Evolutionary conservation across 1,140 invertebrate genomes (phyloP).

Genomic region (Lordiphosa clarofinis): DNA sequence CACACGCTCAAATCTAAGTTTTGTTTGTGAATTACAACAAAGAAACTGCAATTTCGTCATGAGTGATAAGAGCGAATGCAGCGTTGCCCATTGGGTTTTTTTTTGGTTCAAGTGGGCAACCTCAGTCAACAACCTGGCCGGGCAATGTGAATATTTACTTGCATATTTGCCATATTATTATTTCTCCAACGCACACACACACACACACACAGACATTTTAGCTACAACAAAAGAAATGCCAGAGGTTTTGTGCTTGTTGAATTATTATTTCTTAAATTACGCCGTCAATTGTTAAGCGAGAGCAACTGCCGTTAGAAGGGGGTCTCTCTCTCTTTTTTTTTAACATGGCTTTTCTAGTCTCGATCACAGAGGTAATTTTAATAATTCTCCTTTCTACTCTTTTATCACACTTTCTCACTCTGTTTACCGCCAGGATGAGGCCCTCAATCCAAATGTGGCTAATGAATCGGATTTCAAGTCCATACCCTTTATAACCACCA

Average conservation of each 20-base stretch:
- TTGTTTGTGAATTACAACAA: too few relatives aligned
- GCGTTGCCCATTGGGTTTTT: constrained; percentile 1
- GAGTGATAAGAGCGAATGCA: too few relatives aligned
- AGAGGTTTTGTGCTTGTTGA: constrained; percentile 25
- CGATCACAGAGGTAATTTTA: constrained; percentile 40
- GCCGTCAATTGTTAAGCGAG: constrained; percentile 39
- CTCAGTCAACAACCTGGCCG: constrained; percentile 6
- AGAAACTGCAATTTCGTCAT: too few relatives aligned
- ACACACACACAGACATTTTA: constrained; percentile 12
- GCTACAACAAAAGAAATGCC: constrained; percentile 46
- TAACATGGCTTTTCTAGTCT: constrained; percentile 42
- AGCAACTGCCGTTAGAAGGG: constrained; percentile 12
- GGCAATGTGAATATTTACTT: constrained; percentile 4
- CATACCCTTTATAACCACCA: constrained; percentile 48
- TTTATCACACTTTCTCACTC: constrained; percentile 2
- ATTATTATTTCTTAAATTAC: constrained; percentile 36
- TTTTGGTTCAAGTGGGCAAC: constrained; percentile 1
- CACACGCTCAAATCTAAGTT: too few relatives aligned
- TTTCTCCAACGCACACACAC: constrained; percentile 6
- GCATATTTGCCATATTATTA: constrained; percentile 10
- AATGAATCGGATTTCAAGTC: constrained; percentile 54
- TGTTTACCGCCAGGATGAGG: constrained; percentile 45
- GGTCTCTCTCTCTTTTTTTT: constrained; percentile 13
- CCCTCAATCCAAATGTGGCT: constrained; percentile 41
- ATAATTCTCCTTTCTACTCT: background rate